phyloP scores from a whole-genome alignment of 2,888 invertebrate genomes.

The Electrophaes corylata region DNA sequence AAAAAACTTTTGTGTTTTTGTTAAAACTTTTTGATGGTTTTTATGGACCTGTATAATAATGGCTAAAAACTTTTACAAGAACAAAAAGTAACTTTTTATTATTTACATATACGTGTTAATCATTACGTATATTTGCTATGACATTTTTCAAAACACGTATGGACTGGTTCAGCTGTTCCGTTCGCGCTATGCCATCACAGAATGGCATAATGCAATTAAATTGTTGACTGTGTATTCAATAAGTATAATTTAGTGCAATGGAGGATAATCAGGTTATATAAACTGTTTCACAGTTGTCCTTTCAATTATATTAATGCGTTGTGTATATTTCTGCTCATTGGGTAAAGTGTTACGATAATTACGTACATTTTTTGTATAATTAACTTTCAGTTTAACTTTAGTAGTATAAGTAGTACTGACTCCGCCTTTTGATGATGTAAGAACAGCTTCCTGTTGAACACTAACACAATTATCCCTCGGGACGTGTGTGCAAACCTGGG shows the following conservation, averaged over 20 bases:
- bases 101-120: too few relatives aligned
- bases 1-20: too few relatives aligned
- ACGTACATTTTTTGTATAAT: slow-evolving; percentile 14
- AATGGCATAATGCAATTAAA: slow-evolving; percentile 69
- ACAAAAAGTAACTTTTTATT: too few relatives aligned
- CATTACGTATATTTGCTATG: too few relatives aligned
- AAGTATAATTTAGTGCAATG: slow-evolving; percentile 55
- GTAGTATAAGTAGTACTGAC: too few relatives aligned
- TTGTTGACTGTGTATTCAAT: slow-evolving; percentile 57
- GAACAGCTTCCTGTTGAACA: too few relatives aligned
- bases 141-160: not conserved
- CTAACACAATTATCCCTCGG: too few relatives aligned
- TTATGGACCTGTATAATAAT: too few relatives aligned
- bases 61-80: too few relatives aligned
- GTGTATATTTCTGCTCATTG: slow-evolving; percentile 21
- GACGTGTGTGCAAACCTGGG: too few relatives aligned
- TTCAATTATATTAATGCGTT: slow-evolving; percentile 27
- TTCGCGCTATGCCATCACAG: slow-evolving; percentile 4
- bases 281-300: slow-evolving; percentile 31
- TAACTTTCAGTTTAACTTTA: not conserved
- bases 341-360: slow-evolving; percentile 17
- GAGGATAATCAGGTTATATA: slow-evolving; percentile 48
- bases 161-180: slow-evolving; percentile 10
- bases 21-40: too few relatives aligned
- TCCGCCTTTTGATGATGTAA: too few relatives aligned